Evolutionary conservation across 1,140 invertebrate genomes (phyloP).

Genomic region (Triops cancriformis): DNA sequence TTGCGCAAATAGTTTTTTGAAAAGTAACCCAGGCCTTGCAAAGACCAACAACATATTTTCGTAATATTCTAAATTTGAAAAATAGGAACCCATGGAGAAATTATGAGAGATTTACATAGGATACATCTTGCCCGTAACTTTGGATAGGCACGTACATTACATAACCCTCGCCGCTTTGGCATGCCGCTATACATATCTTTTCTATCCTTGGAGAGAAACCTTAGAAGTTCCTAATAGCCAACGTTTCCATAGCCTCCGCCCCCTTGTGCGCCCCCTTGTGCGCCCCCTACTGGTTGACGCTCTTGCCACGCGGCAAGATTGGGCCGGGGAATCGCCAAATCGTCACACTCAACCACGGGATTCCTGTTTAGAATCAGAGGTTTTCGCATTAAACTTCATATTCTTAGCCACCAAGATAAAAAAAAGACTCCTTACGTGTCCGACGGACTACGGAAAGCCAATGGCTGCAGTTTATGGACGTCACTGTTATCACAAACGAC

Average conservation of each 20-base stretch:
- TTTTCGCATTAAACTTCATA: not conserved
- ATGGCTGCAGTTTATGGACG: constrained; percentile 42
- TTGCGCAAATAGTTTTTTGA: not conserved
- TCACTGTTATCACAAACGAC: constrained; percentile 82
- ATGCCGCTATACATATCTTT: not conserved
- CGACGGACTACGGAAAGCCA: constrained; percentile 45
- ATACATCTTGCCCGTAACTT: not conserved
- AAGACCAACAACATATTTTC: not conserved
- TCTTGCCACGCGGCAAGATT: constrained; percentile 23
- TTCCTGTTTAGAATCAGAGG: constrained; percentile 11
- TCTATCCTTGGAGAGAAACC: not conserved
- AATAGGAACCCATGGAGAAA: not conserved
- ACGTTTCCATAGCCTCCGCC: not conserved
- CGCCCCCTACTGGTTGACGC: not conserved
- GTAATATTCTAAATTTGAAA: not conserved
- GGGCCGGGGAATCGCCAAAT: constrained; percentile 14
- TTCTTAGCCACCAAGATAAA: not conserved
- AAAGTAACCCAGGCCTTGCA: not conserved
- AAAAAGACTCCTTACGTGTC: constrained; percentile 36
- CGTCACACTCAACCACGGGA: constrained; percentile 22
- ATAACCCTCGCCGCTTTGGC: not conserved
- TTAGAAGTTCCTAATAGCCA: not conserved
- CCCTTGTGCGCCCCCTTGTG: not conserved
- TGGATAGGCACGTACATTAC: not conserved
- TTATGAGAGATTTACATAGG: not conserved